Conservation (phyloP, 1,140 invertebrate species). For the Trichomalopsis sarcophagae region DNA sequence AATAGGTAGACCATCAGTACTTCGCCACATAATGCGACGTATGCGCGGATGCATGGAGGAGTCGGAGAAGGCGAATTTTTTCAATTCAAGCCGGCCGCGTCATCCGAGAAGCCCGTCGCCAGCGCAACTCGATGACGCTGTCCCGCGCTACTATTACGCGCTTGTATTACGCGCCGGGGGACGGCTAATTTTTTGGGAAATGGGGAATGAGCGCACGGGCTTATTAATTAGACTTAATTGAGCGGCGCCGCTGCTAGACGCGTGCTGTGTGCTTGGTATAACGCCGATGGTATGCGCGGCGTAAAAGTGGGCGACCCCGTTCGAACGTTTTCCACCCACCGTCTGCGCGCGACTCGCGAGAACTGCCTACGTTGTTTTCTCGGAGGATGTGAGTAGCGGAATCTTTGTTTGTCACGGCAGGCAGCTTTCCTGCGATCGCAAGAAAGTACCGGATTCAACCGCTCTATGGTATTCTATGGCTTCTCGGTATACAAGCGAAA, state of each 20-base stretch:
- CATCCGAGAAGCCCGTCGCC: neutral
- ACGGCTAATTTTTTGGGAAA: neutral
- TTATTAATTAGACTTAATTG: slow-evolving; percentile 23
- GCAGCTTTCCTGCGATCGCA: too few relatives aligned
- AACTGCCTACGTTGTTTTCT: neutral
- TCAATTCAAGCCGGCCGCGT: neutral
- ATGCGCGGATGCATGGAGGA: too few relatives aligned
- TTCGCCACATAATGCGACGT: too few relatives aligned
- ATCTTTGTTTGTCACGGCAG: too few relatives aligned
- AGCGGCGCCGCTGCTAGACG: neutral
- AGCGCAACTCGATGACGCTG: neutral
- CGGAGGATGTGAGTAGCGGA: too few relatives aligned
- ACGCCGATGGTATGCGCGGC: neutral
- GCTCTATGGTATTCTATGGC: too few relatives aligned
- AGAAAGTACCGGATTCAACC: too few relatives aligned
- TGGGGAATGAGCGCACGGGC: neutral
- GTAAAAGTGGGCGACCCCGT: slow-evolving; percentile 18
- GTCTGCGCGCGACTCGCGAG: neutral
- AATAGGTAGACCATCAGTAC: neutral
- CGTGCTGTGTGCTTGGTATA: too few relatives aligned
- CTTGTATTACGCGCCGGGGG: too few relatives aligned
- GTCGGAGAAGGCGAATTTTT: too few relatives aligned
- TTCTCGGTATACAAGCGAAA: too few relatives aligned
- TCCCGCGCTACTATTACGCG: too few relatives aligned
- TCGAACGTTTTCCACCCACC: slow-evolving; percentile 10